Percentiles rank a stretch among this genome's conserved stretches.
phyloP scores from a whole-genome alignment of 2,113 vertebrate species.

The Rhea americana region DNA sequence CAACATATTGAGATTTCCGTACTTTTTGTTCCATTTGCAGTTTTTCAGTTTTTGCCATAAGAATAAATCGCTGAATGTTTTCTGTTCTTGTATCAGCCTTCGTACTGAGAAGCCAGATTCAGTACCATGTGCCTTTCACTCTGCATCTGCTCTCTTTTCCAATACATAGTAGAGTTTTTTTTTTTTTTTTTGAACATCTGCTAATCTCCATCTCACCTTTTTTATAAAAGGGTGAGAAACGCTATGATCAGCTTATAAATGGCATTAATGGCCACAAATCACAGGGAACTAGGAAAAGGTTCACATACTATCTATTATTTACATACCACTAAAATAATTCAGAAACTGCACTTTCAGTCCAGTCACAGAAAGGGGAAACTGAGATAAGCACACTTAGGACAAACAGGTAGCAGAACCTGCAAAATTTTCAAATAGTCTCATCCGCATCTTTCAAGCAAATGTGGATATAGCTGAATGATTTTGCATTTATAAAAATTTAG shows the following conservation, averaged over 20 bases:
- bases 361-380: neutral
- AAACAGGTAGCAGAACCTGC: slow-evolving; percentile 1
- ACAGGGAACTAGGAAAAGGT: neutral
- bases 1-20: slow-evolving; percentile 66
- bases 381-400: neutral
- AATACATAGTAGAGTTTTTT: neutral
- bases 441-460: slow-evolving; percentile 25
- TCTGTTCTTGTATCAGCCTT: slow-evolving; percentile 50
- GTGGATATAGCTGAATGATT: slow-evolving; percentile 25
- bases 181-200: accelerated
- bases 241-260: neutral
- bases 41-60: slow-evolving; percentile 38
- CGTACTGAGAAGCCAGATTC: slow-evolving; percentile 38
- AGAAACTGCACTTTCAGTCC: neutral
- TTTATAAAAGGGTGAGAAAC: neutral
- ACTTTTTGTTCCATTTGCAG: slow-evolving; percentile 59
- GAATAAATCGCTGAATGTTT: slow-evolving; percentile 62
- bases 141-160: slow-evolving; percentile 53
- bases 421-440: slow-evolving; percentile 7
- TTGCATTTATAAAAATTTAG: slow-evolving; percentile 30
- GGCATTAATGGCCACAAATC: neutral
- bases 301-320: neutral
- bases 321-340: neutral
- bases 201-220: neutral
- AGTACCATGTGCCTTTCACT: neutral